Evolutionary conservation across 2,113 vertebrate genomes (phyloP), one percentile per base, ranked within the genome.

Genomic region (Shinisaurus crocodilurus): DNA sequence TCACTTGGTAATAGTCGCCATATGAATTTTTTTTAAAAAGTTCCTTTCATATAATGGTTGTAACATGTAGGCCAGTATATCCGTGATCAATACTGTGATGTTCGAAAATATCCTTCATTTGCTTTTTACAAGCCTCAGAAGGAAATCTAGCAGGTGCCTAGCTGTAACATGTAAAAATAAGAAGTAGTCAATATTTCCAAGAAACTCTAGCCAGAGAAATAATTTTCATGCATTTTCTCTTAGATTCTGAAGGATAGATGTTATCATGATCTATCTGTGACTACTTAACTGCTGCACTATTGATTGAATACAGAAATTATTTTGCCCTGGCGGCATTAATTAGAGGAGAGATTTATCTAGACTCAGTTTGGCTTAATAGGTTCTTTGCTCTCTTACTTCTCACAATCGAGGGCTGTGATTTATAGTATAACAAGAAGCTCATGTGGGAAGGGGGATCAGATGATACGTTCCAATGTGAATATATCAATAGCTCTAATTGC

Each of bases 401-500:
- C 86, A 5, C 34, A 54, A 13, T 48, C 74, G 79, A n/a, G 48
- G 74, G 40, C 70, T 83, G 77, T 23, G 67, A 82, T 20, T 82
- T 89, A 82, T 8, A 67, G 32, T 60, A 72, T 48, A 32, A 48
- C 10, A 32, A 40, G 57, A 72, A 74, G n/a, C 43, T 90, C 69
- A 54, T 72, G 32, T n/a, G 67, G 16, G 57, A 85, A 34, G 48
- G 20, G 12, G 12, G 13, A 37, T 29, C 50, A 10, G 29, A 29
- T 85, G 32, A 40, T 80, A 45, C 89, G 83, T 89, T 89, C 89
- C 69, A 93, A 67, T 45, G 54, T 69, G 54, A 91, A 80, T 40
- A 77, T 89, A 83, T 12, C 79, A 85, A 81, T 80, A 54, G 70
- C 74, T 80, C 67, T 93, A 25, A 63, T 86, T 37, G 34, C 34